These are phyloP conservation scores for Synodontis membranacea DNA, from an alignment of 2,113 vertebrate species.

Conservation along the genomic window DNA sequence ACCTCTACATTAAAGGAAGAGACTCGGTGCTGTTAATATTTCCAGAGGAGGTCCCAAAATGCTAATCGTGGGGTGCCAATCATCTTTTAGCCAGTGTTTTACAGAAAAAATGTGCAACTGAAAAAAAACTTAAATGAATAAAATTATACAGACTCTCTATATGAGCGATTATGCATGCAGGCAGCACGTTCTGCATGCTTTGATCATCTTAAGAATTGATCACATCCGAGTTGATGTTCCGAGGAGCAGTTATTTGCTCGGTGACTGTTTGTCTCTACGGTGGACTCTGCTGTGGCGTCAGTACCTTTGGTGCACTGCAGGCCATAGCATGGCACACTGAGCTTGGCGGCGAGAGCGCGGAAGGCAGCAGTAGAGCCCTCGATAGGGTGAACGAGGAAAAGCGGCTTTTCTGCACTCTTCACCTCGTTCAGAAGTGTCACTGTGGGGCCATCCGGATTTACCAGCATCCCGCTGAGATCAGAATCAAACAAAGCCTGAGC, in stretches of 20 bases:
- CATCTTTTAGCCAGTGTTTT: background rate
- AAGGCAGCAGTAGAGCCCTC: conserved; percentile 88
- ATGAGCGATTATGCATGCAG: background rate
- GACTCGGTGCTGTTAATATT: background rate
- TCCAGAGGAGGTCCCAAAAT: background rate
- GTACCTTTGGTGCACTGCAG: conserved; percentile 94
- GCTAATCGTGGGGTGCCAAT: background rate
- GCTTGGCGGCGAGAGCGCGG: conserved; percentile 78
- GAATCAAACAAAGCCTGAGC: conserved; percentile 62
- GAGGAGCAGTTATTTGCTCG: background rate
- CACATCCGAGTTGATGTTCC: background rate
- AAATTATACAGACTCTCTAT: background rate
- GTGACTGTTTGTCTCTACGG: background rate
- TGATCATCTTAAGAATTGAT: background rate
- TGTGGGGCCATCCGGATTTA: conserved; percentile 84
- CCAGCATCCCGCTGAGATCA: conserved; percentile 79
- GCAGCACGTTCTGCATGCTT: background rate
- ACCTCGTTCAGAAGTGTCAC: conserved; percentile 80
- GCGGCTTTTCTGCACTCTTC: conserved; percentile 80
- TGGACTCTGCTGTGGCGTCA: background rate
- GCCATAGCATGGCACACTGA: conserved; percentile 88
- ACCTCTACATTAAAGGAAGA: background rate
- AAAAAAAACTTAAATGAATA: background rate
- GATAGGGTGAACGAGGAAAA: conserved; percentile 93
- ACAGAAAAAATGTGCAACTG: background rate